Percentiles rank a stretch among this genome's conserved stretches.
These are phyloP conservation scores for Epistrophe eligans DNA, from an alignment of 2,888 invertebrate genomes.

Conservation along the genomic window DNA sequence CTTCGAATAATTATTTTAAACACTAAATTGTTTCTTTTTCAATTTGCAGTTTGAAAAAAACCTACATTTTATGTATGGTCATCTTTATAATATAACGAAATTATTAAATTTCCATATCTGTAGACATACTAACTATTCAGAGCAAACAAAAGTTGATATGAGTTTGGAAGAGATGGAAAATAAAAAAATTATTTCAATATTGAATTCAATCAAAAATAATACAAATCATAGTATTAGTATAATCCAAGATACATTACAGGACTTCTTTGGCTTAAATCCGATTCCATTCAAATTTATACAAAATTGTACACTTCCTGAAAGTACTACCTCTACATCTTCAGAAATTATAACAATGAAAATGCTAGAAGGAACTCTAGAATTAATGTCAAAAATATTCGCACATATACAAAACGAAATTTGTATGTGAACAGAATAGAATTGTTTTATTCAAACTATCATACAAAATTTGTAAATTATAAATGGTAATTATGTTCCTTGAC, in stretches of 20 bases:
- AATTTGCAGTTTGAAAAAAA: neutral
- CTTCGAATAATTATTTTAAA: neutral
- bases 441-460: neutral
- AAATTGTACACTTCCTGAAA: neutral
- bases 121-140: neutral
- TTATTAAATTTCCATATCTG: neutral
- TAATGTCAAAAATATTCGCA: neutral
- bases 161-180: neutral
- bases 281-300: too few species aligned
- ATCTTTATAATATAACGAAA: neutral
- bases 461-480: neutral
- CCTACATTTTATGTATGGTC: neutral
- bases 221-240: neutral
- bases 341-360: neutral
- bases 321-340: neutral
- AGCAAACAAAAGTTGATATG: neutral
- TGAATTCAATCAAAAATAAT: neutral
- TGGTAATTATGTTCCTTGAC: constrained; percentile 5
- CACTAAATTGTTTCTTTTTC: neutral
- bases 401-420: neutral
- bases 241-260: neutral
- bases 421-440: neutral
- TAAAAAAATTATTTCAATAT: neutral
- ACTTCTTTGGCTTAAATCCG: too few species aligned
- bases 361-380: neutral